Evolutionary conservation across 2,888 invertebrate species (phyloP).

Genomic region (Galerucella calmariensis): DNA sequence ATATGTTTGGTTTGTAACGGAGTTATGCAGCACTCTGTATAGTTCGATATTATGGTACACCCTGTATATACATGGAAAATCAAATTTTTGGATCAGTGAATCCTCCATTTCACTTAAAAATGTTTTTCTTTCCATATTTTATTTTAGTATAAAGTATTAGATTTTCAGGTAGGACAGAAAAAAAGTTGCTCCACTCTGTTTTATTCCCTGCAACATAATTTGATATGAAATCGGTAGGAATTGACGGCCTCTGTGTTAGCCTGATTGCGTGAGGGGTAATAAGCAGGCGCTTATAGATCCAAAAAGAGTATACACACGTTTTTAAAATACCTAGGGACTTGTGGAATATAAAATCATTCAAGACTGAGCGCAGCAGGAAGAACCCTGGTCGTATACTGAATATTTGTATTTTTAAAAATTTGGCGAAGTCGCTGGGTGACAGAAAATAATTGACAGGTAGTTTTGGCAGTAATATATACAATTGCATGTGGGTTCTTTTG

Average conservation of each 20-base stretch:
- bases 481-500: not conserved
- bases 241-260: conserved; percentile 55
- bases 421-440: conserved; percentile 18
- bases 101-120: too few relatives aligned
- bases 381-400: too few relatives aligned
- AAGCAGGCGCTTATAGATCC: conserved; percentile 57
- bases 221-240: conserved; percentile 34
- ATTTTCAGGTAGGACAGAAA: too few relatives aligned
- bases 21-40: too few relatives aligned
- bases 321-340: conserved; percentile 29
- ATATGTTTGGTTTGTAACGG: too few relatives aligned
- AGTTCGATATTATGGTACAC: too few relatives aligned
- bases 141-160: too few relatives aligned
- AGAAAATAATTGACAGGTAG: not conserved
- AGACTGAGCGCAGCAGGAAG: conserved; percentile 3
- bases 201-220: too few relatives aligned
- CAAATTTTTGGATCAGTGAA: too few relatives aligned
- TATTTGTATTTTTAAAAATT: not conserved
- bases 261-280: conserved; percentile 58
- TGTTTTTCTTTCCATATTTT: too few relatives aligned
- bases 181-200: too few relatives aligned
- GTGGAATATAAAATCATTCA: conserved; percentile 25
- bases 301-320: conserved; percentile 45
- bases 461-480: not conserved
- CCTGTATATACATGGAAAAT: too few relatives aligned